Base-by-base conservation (phyloP, 2,888 invertebrate genomes). In the Mesorhabditis spiculigera region DNA sequence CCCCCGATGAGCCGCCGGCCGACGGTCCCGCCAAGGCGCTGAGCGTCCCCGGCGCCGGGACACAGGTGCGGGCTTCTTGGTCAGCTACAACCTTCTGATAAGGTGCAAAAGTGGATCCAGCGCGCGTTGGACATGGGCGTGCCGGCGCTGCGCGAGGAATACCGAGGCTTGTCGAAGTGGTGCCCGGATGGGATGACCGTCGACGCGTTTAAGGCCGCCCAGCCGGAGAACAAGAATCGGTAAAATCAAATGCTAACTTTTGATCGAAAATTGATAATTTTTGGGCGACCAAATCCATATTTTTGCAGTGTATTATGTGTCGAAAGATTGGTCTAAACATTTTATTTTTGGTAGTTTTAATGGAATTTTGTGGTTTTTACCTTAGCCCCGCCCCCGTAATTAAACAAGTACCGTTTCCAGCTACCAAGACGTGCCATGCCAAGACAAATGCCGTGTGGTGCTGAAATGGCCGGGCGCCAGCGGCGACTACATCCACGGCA, bases 401-500 rank as follows among this genome's bases (percentile, higher is more conserved):
- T 28, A 28, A 28, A 28, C 28, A 28, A 28, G 28, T 8, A 8
- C 5, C 8, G 45, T 6, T n/a, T 50, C 8, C 72, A 70, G 75
- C 8, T 77, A 81, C 68, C 75, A 75, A 28, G 80, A 81, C 65
- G 81, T 81, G 42, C 77, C 78, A 5, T 81, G 81, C 63, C 75
- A 76, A 66, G 81, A 81, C 45, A 75, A 76, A 58, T 63, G 66
- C 41, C 74, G 81, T 4, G 75, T 81, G 13, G 65, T 64, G 5
- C 63, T 81, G 43, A 72, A 73, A 44, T 71, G 68, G 67, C 79
- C 79, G n/a, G 73, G 74, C 1, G 70, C 72, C 13, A 63, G 67
- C 3, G 63, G 61, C 43, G 80, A 77, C 66, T 81, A 81, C 71
- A 74, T 81, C 62, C 81, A 81, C 64, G 81, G 80, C n/a, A 81